phyloP scores from a whole-genome alignment of 2,113 vertebrate species.

The Clarias magur region DNA sequence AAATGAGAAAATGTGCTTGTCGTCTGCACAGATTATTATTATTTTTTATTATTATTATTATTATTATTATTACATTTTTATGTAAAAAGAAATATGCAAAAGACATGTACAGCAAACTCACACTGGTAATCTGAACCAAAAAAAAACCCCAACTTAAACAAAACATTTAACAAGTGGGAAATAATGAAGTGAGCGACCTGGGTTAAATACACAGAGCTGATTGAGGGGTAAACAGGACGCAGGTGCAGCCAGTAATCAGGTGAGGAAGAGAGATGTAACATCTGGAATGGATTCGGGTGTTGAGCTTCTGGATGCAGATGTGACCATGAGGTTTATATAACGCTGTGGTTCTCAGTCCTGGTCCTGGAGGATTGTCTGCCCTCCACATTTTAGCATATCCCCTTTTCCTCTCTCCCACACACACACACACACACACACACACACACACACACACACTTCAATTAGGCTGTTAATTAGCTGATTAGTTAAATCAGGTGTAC shows the following conservation, averaged over 20 bases:
- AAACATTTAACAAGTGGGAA: neutral
- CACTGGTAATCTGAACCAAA: neutral
- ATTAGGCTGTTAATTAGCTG: no score
- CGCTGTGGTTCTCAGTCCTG: no score
- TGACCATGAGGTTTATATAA: neutral
- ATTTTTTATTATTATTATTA: no score
- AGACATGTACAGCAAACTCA: neutral
- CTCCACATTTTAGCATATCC: no score
- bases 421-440: no score
- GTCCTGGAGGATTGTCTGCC: no score
- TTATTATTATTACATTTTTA: no score
- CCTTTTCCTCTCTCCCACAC: no score
- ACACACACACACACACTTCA: no score
- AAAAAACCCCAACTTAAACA: neutral
- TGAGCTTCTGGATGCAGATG: neutral
- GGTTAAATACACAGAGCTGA: neutral
- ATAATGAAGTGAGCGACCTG: neutral
- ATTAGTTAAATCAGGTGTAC: no score
- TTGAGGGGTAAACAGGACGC: neutral
- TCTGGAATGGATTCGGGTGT: neutral
- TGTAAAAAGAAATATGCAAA: neutral
- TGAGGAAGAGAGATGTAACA: neutral
- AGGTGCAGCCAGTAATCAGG: neutral
- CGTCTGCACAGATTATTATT: no score
- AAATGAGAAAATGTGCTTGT: no score